Conservation (phyloP, 1,140 invertebrate genomes). For the Nephotettix cincticeps region DNA sequence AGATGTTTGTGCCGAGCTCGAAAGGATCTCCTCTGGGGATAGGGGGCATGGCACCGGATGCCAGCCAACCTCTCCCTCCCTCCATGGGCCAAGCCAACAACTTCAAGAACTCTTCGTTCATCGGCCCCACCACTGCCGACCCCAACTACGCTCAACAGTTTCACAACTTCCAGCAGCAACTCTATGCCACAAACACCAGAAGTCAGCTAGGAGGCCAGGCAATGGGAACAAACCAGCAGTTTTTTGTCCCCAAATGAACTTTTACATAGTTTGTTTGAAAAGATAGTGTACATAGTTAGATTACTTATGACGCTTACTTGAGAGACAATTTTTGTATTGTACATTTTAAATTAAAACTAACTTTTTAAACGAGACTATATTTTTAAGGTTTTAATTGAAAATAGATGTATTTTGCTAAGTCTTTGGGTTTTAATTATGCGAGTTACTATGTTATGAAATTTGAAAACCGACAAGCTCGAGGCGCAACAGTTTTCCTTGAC, state of each 20-base stretch:
- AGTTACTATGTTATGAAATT: too few relatives aligned
- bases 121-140: slow-evolving; percentile 81
- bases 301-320: slow-evolving; percentile 16
- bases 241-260: slow-evolving; percentile 55
- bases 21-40: slow-evolving; percentile 34
- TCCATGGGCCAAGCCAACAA: slow-evolving; percentile 73
- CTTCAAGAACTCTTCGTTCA: slow-evolving; percentile 78
- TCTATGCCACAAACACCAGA: slow-evolving; percentile 86
- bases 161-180: slow-evolving; percentile 92
- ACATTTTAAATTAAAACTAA: slow-evolving; percentile 2
- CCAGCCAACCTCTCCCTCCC: slow-evolving; percentile 71
- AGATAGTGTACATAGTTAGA: slow-evolving; percentile 12
- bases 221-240: slow-evolving; percentile 52
- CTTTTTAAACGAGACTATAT: slow-evolving; percentile 14
- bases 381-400: slow-evolving; percentile 13
- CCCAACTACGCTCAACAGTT: slow-evolving; percentile 93
- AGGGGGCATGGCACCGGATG: slow-evolving; percentile 54
- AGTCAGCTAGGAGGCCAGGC: slow-evolving; percentile 45
- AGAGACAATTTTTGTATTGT: slow-evolving; percentile 17
- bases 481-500: too few relatives aligned
- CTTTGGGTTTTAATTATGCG: too few relatives aligned
- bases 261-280: background rate
- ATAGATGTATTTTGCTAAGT: too few relatives aligned
- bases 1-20: slow-evolving; percentile 40
- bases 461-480: too few relatives aligned